These are phyloP conservation scores for Thunnus maccoyii DNA, from an alignment of 2,113 vertebrate genomes.

Conservation along the genomic window DNA sequence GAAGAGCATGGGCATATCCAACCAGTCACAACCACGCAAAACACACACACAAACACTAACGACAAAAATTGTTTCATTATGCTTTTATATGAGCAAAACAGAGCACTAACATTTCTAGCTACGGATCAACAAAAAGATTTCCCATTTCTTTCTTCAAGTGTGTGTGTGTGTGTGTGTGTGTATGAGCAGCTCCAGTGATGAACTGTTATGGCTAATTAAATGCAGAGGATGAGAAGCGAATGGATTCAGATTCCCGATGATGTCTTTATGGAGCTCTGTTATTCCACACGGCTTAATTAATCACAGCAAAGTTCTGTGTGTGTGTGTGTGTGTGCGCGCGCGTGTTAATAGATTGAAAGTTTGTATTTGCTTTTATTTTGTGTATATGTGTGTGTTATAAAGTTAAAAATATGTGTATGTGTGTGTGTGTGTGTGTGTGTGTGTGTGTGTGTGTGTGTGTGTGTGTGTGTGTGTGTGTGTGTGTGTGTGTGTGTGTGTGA, in stretches of 20 bases:
- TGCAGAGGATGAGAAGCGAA: conserved; percentile 62
- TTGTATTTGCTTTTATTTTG: conserved; percentile 30
- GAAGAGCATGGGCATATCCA: background rate
- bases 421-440: conserved; percentile 22
- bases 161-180: conserved; percentile 16
- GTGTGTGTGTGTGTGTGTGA: conserved; percentile 5
- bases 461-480: conserved; percentile 20
- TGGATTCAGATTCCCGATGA: conserved; percentile 76
- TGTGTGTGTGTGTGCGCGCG: conserved; percentile 10
- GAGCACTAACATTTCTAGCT: conserved; percentile 17
- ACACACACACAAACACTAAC: conserved; percentile 6
- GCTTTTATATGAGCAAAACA: conserved; percentile 25
- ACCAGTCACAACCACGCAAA: background rate
- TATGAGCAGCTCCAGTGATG: conserved; percentile 44
- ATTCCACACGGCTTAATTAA: conserved; percentile 83
- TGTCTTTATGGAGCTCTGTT: conserved; percentile 74
- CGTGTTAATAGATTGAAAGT: conserved; percentile 36
- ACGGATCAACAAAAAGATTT: conserved; percentile 63
- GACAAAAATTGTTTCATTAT: background rate
- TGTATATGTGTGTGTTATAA: background rate
- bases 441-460: conserved; percentile 8
- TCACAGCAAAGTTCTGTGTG: conserved; percentile 66
- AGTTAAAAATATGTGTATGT: background rate
- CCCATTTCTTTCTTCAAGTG: conserved; percentile 30
- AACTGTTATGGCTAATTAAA: conserved; percentile 82